Evolutionary conservation across 92 coral and sea anemone genomes (phyloP), one percentile per base, ranked within the genome.

Genomic region (Porites lobata): DNA sequence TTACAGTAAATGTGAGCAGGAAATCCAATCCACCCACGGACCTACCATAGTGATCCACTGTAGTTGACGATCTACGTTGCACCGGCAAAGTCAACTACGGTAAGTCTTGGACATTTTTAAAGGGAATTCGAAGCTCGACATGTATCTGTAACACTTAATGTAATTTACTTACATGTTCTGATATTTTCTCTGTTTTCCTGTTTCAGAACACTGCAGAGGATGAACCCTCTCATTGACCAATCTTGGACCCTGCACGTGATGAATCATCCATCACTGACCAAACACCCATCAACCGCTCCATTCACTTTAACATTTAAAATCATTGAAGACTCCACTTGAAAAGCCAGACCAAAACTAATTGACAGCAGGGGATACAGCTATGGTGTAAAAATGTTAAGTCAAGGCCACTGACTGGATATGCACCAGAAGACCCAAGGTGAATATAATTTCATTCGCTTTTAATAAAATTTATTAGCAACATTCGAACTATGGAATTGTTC

Each of bases 291-390:
- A 66, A 66, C 71, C 50, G 71, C 22, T 66, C 71, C 71, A 6
- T 66, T 66, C 61, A 1, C 78, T 24, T 21, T 74, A 14, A 29
- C 29, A 74, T 74, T 74, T 72, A 20, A 57, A 54, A 17, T 77
- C 51, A 29, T 77, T 77, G 10, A 77, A 12, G 82, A 77, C 69
- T 77, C 22, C 66, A 57, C 82, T 32, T 12, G 4, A 14, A 57
- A 63, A 63, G 82, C 51, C 18, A 14, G 69, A 18, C 61, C 85
- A 13, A 80, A 80, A 54, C 75, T 80, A 53, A 80, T 80, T 6
- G 85, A 80, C 65, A 69, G 26, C 59, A 80, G 85, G 53, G 85
- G 85, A 18, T 80, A 24, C 57, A 80, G 75, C 85, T 80, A 80
- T 64, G 75, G 75, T 12, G 54, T 80, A 32, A 80, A 80, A 69